These are phyloP conservation scores for Bubo blakistoni DNA, from an alignment of 2,113 vertebrate genomes.

Conservation along the genomic window DNA sequence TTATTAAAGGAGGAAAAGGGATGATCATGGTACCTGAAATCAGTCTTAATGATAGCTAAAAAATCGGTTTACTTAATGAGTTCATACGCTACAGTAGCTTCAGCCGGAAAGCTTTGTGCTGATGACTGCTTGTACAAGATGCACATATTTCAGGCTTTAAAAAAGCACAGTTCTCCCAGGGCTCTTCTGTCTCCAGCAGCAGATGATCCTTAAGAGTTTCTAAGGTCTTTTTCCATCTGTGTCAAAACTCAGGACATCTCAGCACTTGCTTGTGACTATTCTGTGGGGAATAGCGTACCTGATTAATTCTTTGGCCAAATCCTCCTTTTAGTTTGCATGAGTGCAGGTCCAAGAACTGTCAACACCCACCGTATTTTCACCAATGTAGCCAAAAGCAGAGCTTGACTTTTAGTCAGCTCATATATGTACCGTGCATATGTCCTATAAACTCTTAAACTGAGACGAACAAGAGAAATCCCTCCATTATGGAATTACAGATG, in stretches of 20 bases:
- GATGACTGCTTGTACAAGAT: not conserved
- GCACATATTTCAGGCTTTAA: not conserved
- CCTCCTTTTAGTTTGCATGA: not conserved
- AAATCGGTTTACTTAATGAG: not conserved
- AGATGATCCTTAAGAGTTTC: not conserved
- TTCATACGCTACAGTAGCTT: not conserved
- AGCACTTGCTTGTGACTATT: not conserved
- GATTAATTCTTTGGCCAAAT: not conserved
- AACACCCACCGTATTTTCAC: not conserved
- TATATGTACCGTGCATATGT: not conserved
- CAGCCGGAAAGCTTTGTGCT: not conserved
- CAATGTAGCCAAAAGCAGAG: not conserved
- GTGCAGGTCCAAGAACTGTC: not conserved
- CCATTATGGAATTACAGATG: not conserved
- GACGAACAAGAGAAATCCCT: not conserved
- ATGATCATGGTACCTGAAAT: not conserved
- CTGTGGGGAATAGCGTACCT: not conserved
- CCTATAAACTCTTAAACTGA: not conserved
- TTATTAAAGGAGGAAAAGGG: not conserved
- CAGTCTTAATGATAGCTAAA: not conserved
- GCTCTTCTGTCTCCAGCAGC: not conserved
- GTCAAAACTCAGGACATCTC: not conserved
- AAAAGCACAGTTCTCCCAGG: not conserved
- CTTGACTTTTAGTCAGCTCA: not conserved
- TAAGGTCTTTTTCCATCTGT: not conserved